phyloP scores from a whole-genome alignment of 92 coral and sea anemone species.

The Umimayanthus chanpuru region DNA sequence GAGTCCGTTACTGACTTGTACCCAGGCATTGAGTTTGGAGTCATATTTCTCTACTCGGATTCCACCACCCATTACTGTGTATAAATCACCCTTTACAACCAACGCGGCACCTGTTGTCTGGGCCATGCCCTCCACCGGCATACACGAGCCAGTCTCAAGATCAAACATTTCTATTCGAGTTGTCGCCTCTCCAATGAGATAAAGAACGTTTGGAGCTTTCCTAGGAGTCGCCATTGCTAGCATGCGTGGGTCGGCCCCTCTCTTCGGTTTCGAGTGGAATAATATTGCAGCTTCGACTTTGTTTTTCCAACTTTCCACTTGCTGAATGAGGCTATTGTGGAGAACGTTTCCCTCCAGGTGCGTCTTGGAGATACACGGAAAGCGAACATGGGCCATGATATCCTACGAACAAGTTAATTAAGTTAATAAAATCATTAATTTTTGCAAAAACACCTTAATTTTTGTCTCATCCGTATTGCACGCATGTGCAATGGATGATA shows the following conservation, averaged over 20 bases:
- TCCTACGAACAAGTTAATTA: conserved; percentile 46
- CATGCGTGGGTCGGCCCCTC: background rate
- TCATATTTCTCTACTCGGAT: conserved; percentile 72
- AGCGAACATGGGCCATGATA: conserved; percentile 64
- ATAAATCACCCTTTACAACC: conserved; percentile 60
- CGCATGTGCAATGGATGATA: no score
- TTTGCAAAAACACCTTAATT: no score
- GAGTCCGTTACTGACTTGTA: conserved; percentile 53
- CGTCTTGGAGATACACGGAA: conserved; percentile 57
- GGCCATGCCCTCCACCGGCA: conserved; percentile 65
- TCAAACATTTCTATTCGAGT: conserved; percentile 72
- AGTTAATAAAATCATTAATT: background rate
- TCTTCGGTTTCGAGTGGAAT: conserved; percentile 41
- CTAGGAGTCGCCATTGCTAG: conserved; percentile 51
- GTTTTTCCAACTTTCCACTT: conserved; percentile 62
- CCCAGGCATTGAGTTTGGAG: conserved; percentile 71
- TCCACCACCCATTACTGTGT: conserved; percentile 84
- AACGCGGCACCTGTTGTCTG: conserved; percentile 71
- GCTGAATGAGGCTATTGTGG: conserved; percentile 54
- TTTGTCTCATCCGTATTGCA: no score
- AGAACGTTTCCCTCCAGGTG: background rate
- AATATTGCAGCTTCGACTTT: conserved; percentile 55
- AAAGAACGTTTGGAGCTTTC: conserved; percentile 74
- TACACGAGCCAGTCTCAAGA: conserved; percentile 60
- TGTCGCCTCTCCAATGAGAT: conserved; percentile 72